Conservation (phyloP, 92 coral and sea anemone genomes). For the Palythoa heliodiscus region DNA sequence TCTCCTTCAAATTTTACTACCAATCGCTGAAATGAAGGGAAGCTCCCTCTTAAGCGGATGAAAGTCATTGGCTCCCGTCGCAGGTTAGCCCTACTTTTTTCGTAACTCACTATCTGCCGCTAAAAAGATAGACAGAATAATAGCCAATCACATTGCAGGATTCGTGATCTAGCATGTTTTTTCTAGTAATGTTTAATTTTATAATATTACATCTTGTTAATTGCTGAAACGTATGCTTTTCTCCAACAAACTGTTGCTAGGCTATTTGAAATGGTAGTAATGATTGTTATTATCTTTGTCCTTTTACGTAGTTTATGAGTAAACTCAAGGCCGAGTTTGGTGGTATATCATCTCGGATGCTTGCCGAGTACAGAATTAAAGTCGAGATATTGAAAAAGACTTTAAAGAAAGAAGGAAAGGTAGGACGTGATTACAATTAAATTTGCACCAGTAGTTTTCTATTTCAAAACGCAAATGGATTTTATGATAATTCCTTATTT, state of each 20-base stretch:
- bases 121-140: background rate
- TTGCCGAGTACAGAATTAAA: conserved; percentile 75
- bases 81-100: no score
- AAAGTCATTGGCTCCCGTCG: no score
- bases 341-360: conserved; percentile 69
- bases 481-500: background rate
- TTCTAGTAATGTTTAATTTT: background rate
- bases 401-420: conserved; percentile 71
- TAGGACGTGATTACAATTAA: background rate
- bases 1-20: no score
- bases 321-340: conserved; percentile 72
- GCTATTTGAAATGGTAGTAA: background rate
- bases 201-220: background rate
- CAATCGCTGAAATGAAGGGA: no score
- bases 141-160: background rate
- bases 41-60: no score
- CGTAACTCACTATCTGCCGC: background rate
- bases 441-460: no score
- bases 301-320: conserved; percentile 58
- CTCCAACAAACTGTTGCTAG: background rate
- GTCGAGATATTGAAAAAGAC: conserved; percentile 64
- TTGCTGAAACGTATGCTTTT: no score
- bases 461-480: no score
- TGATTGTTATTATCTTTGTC: background rate
- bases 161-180: background rate